Evolutionary conservation across 2,797 vertebrate genomes (phyloP).

Genomic region (Chelidonichthys spinosus): DNA sequence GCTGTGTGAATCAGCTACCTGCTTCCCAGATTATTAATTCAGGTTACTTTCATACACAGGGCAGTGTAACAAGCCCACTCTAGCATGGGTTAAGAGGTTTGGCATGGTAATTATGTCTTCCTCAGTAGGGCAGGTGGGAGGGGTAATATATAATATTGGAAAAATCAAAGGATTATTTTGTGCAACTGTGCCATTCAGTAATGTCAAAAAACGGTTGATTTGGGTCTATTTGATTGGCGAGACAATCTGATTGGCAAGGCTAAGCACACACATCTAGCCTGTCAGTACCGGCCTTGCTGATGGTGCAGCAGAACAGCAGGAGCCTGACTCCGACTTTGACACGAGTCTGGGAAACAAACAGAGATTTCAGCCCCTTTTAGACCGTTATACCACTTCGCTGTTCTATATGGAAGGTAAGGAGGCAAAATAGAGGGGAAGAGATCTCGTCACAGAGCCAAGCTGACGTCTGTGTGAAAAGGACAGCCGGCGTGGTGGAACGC

Average conservation of each 20-base stretch:
- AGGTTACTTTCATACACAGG: slow-evolving; percentile 64
- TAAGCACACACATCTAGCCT: slow-evolving; percentile 24
- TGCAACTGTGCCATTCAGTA: slow-evolving; percentile 46
- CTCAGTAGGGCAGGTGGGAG: neutral
- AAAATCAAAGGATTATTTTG: slow-evolving; percentile 43
- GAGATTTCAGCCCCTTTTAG: neutral
- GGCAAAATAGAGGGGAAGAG: too few species aligned
- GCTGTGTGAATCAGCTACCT: slow-evolving; percentile 40
- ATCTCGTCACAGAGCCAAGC: too few species aligned
- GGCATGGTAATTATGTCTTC: slow-evolving; percentile 57
- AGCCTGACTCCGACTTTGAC: slow-evolving; percentile 30
- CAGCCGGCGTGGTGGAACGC: too few species aligned
- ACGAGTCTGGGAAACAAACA: slow-evolving; percentile 21
- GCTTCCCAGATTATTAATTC: slow-evolving; percentile 68
- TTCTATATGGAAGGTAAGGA: too few species aligned
- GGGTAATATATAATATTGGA: neutral
- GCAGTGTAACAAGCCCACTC: slow-evolving; percentile 44
- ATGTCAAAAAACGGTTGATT: slow-evolving; percentile 46
- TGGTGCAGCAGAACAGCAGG: slow-evolving; percentile 34
- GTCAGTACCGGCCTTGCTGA: slow-evolving; percentile 11
- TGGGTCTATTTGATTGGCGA: slow-evolving; percentile 42
- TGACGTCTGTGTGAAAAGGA: too few species aligned
- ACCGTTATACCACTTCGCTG: too few species aligned
- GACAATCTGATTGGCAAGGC: slow-evolving; percentile 31
- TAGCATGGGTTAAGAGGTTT: slow-evolving; percentile 66